phyloP scores from a whole-genome alignment of 2,888 invertebrate species.

The Torymus auratus region DNA sequence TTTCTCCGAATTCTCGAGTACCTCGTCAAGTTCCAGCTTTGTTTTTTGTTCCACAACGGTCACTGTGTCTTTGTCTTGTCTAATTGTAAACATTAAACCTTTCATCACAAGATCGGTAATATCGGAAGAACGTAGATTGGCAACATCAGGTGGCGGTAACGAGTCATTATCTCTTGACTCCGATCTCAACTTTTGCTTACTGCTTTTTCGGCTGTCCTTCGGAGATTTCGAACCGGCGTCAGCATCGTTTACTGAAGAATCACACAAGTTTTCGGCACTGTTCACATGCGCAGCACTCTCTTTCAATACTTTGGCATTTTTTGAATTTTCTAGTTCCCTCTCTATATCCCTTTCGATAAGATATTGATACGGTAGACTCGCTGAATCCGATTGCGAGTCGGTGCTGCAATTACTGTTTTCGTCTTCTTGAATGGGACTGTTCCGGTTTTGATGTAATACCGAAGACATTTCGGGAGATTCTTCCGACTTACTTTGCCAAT shows the following conservation, averaged over 20 bases:
- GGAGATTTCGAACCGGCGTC: conserved; percentile 31
- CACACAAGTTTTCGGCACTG: background rate
- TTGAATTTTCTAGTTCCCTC: conserved; percentile 66
- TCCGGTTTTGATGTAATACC: background rate
- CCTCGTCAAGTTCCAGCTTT: conserved; percentile 72
- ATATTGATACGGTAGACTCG: conserved; percentile 70
- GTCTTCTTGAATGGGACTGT: conserved; percentile 6
- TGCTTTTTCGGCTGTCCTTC: conserved; percentile 28
- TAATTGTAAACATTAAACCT: conserved; percentile 74
- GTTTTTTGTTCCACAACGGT: conserved; percentile 73
- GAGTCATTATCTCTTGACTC: conserved; percentile 42
- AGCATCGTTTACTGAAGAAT: conserved; percentile 9
- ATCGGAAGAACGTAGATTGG: conserved; percentile 68
- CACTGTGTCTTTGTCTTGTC: conserved; percentile 70
- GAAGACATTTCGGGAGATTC: background rate
- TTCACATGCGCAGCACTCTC: conserved; percentile 10
- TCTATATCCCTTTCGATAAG: conserved; percentile 71
- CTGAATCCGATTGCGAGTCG: conserved; percentile 59
- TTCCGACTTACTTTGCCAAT: conserved; percentile 18
- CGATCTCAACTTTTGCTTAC: conserved; percentile 23
- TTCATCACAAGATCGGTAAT: conserved; percentile 75
- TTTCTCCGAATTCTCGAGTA: conserved; percentile 74
- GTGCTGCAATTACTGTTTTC: conserved; percentile 52
- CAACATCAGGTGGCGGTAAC: conserved; percentile 50
- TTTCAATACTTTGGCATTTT: conserved; percentile 34